phyloP scores from a whole-genome alignment of 2,113 vertebrate genomes.

The Thalassoma bifasciatum region DNA sequence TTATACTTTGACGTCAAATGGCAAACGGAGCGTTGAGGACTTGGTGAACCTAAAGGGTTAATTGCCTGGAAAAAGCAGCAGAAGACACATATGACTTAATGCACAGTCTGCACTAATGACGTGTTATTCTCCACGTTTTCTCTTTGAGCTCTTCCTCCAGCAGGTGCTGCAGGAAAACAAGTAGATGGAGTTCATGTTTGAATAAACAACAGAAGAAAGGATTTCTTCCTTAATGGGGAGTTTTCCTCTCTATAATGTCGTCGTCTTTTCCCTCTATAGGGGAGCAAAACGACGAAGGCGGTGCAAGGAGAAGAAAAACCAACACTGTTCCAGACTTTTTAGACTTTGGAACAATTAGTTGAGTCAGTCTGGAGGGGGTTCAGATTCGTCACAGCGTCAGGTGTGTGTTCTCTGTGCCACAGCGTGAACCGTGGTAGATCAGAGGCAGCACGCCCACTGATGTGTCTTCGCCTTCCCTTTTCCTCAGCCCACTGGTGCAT shows the following conservation, averaged over 20 bases:
- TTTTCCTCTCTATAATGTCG: slow-evolving; percentile 4
- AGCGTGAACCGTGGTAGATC: too few relatives aligned
- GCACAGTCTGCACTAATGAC: slow-evolving; percentile 29
- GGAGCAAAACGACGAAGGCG: slow-evolving; percentile 1
- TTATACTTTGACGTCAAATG: too few relatives aligned
- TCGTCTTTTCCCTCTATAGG: slow-evolving; percentile 1
- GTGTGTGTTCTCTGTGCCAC: neutral
- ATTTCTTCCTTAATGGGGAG: slow-evolving; percentile 33
- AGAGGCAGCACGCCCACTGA: slow-evolving; percentile 12
- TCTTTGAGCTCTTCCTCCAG: slow-evolving; percentile 32
- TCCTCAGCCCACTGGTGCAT: slow-evolving; percentile 15
- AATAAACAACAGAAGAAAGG: neutral
- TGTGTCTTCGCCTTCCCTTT: slow-evolving; percentile 27
- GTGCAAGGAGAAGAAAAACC: neutral
- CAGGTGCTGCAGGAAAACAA: slow-evolving; percentile 46
- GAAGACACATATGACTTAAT: slow-evolving; percentile 31
- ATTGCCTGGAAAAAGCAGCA: slow-evolving; percentile 23
- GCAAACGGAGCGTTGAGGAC: too few relatives aligned
- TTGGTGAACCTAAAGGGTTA: too few relatives aligned
- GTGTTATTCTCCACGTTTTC: slow-evolving; percentile 12
- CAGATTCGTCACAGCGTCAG: slow-evolving; percentile 15
- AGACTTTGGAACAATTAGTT: slow-evolving; percentile 30
- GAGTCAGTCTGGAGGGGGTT: slow-evolving; percentile 20
- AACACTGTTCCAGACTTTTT: neutral
- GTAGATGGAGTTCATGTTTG: neutral